Evolutionary conservation across 2,888 invertebrate genomes (phyloP), one percentile per base, ranked within the genome.

Genomic region (Campoplex capitator): DNA sequence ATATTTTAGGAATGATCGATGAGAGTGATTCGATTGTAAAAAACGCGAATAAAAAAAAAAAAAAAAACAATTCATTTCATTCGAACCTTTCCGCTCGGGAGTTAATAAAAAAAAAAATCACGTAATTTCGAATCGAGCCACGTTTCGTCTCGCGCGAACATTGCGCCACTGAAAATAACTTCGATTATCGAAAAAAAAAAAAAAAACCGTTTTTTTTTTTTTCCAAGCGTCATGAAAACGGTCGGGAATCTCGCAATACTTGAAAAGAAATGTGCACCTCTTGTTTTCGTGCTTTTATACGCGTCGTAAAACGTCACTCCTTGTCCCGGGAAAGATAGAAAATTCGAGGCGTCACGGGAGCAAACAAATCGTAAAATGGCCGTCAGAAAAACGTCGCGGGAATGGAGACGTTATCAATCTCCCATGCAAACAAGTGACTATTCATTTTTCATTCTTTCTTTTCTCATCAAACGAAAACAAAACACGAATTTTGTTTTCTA

Each of bases 301-400:
- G 51, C 68, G 56, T 79, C 35, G 68, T 32, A 28, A 58, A 84
- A 75, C 84, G 83, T 83, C 81, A 75, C 68, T 23, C 23, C n/a
- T 23, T 51, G 65, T 35, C 48, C 28, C 48, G 54, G 48, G 2
- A 13, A 48, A 62, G 54, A 51, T 51, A 45, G 71, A 67, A 54
- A 68, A 51, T 23, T 18, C 18, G 45, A 32, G 42, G 45, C 78
- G 79, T 83, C 85, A 79, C 54, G 23, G 62, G 70, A 68, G 54
- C 82, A 83, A 86, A 86, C 78, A 86, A 75, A 83, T 83, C 79
- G 65, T 86, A 83, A 85, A 85, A 74, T 81, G 51, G 54, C 73
- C 77, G 83, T 86, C 78, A 79, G 83, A 54, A 67, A 78, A 71
- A 81, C 71, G 67, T 81, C 76, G 54, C 35, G 42, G 56, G 56